Evolutionary conservation across 2,113 vertebrate species (phyloP).

Genomic region (Malaclemys terrapin): DNA sequence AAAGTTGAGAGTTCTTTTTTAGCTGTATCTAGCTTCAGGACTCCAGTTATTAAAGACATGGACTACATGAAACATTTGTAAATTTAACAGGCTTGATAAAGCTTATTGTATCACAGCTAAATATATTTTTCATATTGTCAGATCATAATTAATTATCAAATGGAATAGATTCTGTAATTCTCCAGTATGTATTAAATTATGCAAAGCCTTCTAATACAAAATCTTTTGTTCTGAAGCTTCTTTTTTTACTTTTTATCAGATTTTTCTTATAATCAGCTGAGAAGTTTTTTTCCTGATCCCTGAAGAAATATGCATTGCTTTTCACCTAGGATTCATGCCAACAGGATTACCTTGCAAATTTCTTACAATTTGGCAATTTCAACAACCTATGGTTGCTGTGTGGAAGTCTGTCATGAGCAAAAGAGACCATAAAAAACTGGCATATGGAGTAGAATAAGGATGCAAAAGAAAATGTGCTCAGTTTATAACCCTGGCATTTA

Average conservation of each 20-base stretch:
- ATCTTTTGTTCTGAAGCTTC: background rate
- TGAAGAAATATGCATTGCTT: background rate
- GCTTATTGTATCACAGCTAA: background rate
- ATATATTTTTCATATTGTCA: background rate
- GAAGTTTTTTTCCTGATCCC: background rate
- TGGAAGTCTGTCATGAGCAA: background rate
- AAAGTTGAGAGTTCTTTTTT: background rate
- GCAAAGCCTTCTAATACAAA: background rate
- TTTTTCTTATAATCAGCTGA: background rate
- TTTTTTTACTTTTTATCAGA: background rate
- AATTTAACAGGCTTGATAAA: background rate
- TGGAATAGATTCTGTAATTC: background rate
- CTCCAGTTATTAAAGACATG: background rate
- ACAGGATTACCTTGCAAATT: background rate
- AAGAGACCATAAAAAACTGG: background rate
- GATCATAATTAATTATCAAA: background rate
- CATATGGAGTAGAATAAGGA: background rate
- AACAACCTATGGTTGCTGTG: background rate
- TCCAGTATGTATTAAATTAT: background rate
- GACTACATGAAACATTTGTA: background rate
- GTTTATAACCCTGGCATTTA: background rate
- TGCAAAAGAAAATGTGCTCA: background rate
- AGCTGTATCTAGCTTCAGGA: background rate
- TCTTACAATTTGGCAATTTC: constrained; percentile 11
- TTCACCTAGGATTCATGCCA: background rate